A percentile compares a stretch with the other conserved stretches of the same genome.
Evolutionary conservation across 2,888 invertebrate genomes (phyloP).

Genomic region (Neuroscelio doddi): DNA sequence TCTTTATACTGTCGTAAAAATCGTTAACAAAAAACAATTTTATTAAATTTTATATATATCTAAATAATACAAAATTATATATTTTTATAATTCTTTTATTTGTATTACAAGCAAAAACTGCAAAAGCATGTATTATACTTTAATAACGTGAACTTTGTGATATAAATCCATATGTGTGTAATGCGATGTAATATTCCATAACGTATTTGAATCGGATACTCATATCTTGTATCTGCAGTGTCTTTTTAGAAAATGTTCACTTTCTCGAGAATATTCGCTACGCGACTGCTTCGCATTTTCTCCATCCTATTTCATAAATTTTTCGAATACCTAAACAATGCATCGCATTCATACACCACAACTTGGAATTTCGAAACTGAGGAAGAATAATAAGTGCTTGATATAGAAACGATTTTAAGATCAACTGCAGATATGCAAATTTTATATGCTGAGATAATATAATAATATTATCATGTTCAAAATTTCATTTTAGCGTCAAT

Average conservation of each 20-base stretch:
- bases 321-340: constrained; percentile 27
- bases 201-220: constrained; percentile 37
- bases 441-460: too few relatives aligned
- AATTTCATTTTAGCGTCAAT: too few relatives aligned
- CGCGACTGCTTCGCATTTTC: constrained; percentile 6
- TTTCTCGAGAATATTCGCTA: constrained; percentile 25
- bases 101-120: not conserved
- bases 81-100: not conserved
- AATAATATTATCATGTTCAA: too few relatives aligned
- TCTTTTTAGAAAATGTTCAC: constrained; percentile 35
- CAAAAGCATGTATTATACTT: not conserved
- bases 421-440: too few relatives aligned
- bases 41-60: not conserved
- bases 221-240: constrained; percentile 23
- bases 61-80: too few relatives aligned
- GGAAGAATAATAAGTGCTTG: too few relatives aligned
- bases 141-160: constrained; percentile 5
- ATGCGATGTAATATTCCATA: constrained; percentile 27
- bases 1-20: not conserved
- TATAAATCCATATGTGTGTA: constrained; percentile 17
- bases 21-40: not conserved
- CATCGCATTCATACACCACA: constrained; percentile 10
- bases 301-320: constrained; percentile 22
- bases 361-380: constrained; percentile 1
- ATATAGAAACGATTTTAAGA: too few relatives aligned